phyloP scores from a whole-genome alignment of 2,797 vertebrate species.

The Limosa lapponica region DNA sequence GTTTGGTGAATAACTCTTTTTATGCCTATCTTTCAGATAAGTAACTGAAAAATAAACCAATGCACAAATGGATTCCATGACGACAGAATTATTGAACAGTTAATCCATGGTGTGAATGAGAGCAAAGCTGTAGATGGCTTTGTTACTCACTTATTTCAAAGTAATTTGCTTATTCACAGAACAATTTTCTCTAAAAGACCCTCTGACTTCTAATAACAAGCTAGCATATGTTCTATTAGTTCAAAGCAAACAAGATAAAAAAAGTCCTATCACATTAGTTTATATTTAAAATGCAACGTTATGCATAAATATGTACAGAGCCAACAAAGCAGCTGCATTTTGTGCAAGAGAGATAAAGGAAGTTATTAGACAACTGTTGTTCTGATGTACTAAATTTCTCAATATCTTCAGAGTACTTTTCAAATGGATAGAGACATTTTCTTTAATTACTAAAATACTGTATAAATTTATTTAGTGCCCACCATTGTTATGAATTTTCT shows the following conservation, averaged over 20 bases:
- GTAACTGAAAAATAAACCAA: background rate
- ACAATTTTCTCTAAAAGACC: conserved; percentile 6
- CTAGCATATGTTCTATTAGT: conserved; percentile 17
- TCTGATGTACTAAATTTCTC: background rate
- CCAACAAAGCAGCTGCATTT: background rate
- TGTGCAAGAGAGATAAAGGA: background rate
- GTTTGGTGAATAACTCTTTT: background rate
- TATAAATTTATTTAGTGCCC: background rate
- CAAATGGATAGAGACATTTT: background rate
- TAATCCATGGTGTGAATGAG: background rate
- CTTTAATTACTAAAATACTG: background rate
- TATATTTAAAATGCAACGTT: background rate
- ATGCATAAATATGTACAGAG: background rate
- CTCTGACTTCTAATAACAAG: conserved; percentile 39
- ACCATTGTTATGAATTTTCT: background rate
- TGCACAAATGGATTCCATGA: background rate
- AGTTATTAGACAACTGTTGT: background rate
- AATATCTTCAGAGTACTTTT: background rate
- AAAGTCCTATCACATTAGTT: background rate
- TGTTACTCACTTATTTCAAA: background rate
- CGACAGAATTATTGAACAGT: background rate
- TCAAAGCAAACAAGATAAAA: conserved; percentile 58
- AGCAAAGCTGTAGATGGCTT: background rate
- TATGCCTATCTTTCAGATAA: background rate
- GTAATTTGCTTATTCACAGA: background rate